phyloP scores from a whole-genome alignment of 2,888 invertebrate species.

The Galerucella pusilla region DNA sequence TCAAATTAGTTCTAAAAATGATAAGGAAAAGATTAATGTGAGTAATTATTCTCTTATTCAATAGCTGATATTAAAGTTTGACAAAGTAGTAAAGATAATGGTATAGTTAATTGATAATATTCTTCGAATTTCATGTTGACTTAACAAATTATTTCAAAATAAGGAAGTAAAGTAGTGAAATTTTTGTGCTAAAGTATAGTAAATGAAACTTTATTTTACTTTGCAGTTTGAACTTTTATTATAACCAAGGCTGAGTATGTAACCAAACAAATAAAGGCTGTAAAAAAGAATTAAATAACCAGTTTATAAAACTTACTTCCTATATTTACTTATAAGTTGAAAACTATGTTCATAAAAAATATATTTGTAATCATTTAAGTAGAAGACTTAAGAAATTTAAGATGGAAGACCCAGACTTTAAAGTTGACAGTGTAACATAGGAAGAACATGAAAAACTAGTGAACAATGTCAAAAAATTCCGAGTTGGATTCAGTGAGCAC shows the following conservation, averaged over 20 bases:
- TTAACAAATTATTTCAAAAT: background rate
- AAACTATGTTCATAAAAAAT: background rate
- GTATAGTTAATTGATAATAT: too few relatives aligned
- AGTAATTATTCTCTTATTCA: background rate
- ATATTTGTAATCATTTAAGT: constrained; percentile 9
- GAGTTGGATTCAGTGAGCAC: constrained; percentile 60
- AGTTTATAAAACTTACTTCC: background rate
- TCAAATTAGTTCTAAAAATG: background rate
- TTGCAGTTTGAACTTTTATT: constrained; percentile 1
- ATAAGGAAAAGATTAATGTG: background rate
- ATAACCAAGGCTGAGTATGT: background rate
- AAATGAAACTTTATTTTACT: background rate
- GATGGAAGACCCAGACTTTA: constrained; percentile 50
- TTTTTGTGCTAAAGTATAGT: background rate
- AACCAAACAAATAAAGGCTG: background rate
- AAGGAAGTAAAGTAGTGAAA: background rate
- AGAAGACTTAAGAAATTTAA: constrained; percentile 22
- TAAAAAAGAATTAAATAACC: background rate
- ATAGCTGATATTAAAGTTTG: background rate
- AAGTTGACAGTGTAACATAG: constrained; percentile 52
- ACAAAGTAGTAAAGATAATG: too few relatives aligned
- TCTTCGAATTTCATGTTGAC: too few relatives aligned
- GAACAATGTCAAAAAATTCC: constrained; percentile 54
- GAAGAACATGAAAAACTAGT: constrained; percentile 42
- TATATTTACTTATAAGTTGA: background rate